Conservation (phyloP, 2,888 invertebrate species). For the Acanthoscelides obtectus region DNA sequence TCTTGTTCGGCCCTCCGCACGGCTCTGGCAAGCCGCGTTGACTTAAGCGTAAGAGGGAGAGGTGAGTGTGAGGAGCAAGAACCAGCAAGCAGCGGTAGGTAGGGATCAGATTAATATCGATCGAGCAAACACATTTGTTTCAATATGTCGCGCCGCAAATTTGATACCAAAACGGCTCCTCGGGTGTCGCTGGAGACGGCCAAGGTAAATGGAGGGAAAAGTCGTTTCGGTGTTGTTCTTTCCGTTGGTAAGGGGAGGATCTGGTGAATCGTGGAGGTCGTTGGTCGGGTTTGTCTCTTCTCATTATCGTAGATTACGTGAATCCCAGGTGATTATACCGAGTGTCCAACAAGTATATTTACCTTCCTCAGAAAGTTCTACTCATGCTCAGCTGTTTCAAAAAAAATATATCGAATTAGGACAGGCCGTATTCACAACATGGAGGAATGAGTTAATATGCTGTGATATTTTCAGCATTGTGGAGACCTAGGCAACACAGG, state of each 20-base stretch:
- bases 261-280: neutral
- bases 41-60: slow-evolving; percentile 5
- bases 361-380: too few species aligned
- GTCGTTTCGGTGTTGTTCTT: neutral
- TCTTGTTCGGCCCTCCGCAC: neutral
- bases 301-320: neutral
- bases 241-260: neutral
- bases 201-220: neutral
- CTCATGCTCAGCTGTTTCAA: too few species aligned
- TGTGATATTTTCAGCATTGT: too few species aligned
- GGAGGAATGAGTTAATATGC: too few species aligned
- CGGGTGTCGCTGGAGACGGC: neutral
- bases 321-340: too few species aligned
- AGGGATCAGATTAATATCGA: slow-evolving; percentile 39
- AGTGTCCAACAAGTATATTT: too few species aligned
- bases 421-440: too few species aligned
- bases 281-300: neutral
- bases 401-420: too few species aligned
- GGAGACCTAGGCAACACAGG: too few species aligned
- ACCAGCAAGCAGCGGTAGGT: slow-evolving; percentile 10
- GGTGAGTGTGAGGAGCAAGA: slow-evolving; percentile 5
- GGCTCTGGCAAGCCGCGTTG: neutral
- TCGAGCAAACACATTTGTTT: slow-evolving; percentile 39
- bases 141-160: slow-evolving; percentile 32
- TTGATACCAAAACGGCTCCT: slow-evolving; percentile 22